These are phyloP conservation scores for Elanoides forficatus DNA, from an alignment of 2,113 vertebrate species.

Conservation along the genomic window DNA sequence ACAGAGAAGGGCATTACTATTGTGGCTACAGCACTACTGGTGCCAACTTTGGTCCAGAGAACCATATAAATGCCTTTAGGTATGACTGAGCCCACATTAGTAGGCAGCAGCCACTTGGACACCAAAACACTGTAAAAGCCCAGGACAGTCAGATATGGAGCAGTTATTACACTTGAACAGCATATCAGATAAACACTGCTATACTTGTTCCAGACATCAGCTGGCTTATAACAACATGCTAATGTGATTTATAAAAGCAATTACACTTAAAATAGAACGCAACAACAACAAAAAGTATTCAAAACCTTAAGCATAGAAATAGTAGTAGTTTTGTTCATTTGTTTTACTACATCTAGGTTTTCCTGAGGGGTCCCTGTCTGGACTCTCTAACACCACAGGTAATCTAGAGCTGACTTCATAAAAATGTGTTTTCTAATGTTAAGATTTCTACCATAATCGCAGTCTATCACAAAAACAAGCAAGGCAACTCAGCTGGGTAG, in stretches of 20 bases:
- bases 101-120: accelerated
- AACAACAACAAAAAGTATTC: not conserved
- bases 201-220: not conserved
- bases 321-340: not conserved
- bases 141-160: not conserved
- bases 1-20: not conserved
- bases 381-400: not conserved
- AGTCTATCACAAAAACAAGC: not conserved
- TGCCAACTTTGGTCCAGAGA: not conserved
- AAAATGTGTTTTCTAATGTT: not conserved
- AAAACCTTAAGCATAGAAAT: not conserved
- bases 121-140: not conserved
- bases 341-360: not conserved
- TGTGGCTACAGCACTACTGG: not conserved
- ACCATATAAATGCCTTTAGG: not conserved
- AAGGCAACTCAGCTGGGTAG: not conserved
- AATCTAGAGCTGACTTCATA: not conserved
- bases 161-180: not conserved
- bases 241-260: not conserved
- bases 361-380: not conserved
- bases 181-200: not conserved
- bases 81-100: not conserved
- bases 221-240: not conserved
- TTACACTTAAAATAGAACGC: not conserved
- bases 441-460: not conserved